A percentile compares a stretch with the other conserved stretches of the same genome.
Conservation (phyloP, 2,797 vertebrate species). For the Helicolenus hilgendorfi region DNA sequence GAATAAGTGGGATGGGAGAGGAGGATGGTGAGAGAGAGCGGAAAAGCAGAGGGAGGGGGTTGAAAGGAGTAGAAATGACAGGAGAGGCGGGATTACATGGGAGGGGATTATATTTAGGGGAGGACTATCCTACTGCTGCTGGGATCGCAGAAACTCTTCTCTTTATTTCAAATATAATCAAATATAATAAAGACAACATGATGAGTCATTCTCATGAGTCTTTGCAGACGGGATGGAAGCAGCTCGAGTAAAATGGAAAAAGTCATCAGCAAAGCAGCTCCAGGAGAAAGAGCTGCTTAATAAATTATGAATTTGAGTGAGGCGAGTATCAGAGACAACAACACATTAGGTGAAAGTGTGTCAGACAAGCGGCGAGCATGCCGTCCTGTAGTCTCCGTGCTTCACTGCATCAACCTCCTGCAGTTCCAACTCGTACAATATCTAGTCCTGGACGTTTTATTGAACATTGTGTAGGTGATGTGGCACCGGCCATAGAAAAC, state of each 20-base stretch:
- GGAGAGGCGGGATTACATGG: slow-evolving; percentile 81
- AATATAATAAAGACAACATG: neutral
- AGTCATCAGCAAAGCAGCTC: slow-evolving; percentile 40
- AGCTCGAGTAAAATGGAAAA: slow-evolving; percentile 63
- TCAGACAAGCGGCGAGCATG: neutral
- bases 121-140: neutral
- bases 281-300: slow-evolving; percentile 18
- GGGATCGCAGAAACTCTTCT: slow-evolving; percentile 10
- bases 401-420: neutral
- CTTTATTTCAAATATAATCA: neutral
- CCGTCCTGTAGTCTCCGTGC: neutral
- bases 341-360: slow-evolving; percentile 29
- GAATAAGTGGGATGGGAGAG: slow-evolving; percentile 82
- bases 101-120: slow-evolving; percentile 65
- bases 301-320: slow-evolving; percentile 60
- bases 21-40: slow-evolving; percentile 61
- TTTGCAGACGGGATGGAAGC: neutral
- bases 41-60: slow-evolving; percentile 69
- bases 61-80: slow-evolving; percentile 60
- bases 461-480: neutral
- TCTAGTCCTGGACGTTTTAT: neutral
- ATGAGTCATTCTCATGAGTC: slow-evolving; percentile 42
- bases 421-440: neutral
- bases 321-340: slow-evolving; percentile 33
- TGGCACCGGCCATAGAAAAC: neutral